Base-by-base conservation (phyloP, 2,888 invertebrate species). In the Rhamphomyia laevipes region DNA sequence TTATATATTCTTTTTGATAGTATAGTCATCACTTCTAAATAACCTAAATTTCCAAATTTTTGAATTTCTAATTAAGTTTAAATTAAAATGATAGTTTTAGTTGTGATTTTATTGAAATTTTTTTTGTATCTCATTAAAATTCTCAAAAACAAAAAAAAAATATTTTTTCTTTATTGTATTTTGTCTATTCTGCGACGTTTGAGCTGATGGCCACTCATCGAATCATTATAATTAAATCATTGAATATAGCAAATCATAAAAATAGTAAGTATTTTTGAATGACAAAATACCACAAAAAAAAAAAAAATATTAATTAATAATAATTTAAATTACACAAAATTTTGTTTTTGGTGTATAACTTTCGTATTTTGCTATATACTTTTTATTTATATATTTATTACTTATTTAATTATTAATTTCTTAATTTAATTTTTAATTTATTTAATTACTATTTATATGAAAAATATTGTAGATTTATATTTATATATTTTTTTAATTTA, bases 131-230 rank as follows among this genome's bases (percentile, higher is more conserved):
- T 30, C 13, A 15, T 16, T 40, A 46, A 47, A 51, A 50, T 43
- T 30, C 30, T 33, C 31, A 42, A 31, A 42, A 44, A 33, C 33
- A 53, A 54, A 56, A 53, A 54, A 56, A 53, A 27, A 46, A 46
- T 11, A 40, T 46, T 63, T 62, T 65, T 65, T 66, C 64, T 65
- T 65, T 64, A 67, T 70, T 70, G 70, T 70, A 68, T 68, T 70
- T 70, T 70, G 70, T 70, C 69, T 70, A n/a, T 70, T 70, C 69
- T 68, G 66, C 68, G 67, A 69, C 69, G 67, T 66, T 67, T 70
- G 67, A 67, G 68, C 68, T 67, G 69, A 67, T 65, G 67, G 68
- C 66, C 65, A 64, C 65, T 62, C 55, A 52, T 53, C 62, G 65
- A 66, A 67, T 62, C 63, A 59, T 64, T 64, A 61, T 59, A 62